Percentiles rank a stretch among this genome's conserved stretches.
phyloP scores from a whole-genome alignment of 2,797 vertebrate genomes.

The Parambassis ranga region DNA sequence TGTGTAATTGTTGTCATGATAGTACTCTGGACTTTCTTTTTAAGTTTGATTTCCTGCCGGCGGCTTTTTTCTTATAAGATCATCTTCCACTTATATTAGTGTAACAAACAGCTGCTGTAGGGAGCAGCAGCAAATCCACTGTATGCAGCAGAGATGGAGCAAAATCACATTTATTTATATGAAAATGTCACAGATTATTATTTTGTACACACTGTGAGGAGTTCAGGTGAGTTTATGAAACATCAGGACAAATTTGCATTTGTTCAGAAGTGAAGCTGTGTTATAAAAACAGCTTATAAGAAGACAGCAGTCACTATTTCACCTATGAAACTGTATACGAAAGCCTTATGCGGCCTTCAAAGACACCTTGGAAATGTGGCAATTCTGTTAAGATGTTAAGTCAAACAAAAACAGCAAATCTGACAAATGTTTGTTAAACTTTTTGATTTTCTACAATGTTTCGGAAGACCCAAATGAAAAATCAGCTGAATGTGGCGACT shows the following conservation, averaged over 20 bases:
- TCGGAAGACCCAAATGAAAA: too few relatives aligned
- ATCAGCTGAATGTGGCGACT: too few relatives aligned
- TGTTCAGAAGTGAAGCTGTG: not conserved
- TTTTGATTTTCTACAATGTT: too few relatives aligned
- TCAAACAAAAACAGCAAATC: too few relatives aligned
- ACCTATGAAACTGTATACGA: not conserved
- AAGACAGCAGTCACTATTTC: not conserved
- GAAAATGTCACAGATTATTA: conserved; percentile 20
- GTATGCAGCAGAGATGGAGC: not conserved
- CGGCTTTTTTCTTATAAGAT: not conserved
- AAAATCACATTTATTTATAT: not conserved
- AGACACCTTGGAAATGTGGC: not conserved
- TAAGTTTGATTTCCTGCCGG: not conserved
- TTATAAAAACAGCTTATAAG: not conserved
- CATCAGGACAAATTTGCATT: not conserved
- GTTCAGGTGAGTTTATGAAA: not conserved
- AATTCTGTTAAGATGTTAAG: too few relatives aligned
- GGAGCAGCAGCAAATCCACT: not conserved
- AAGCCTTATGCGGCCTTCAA: not conserved
- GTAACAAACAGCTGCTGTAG: not conserved
- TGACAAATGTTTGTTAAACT: too few relatives aligned
- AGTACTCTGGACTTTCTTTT: not conserved
- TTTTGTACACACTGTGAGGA: not conserved
- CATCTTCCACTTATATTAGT: not conserved
- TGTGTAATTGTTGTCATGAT: too few relatives aligned